Conservation (phyloP, 1,140 invertebrate genomes). For the Hyles euphorbiae region DNA sequence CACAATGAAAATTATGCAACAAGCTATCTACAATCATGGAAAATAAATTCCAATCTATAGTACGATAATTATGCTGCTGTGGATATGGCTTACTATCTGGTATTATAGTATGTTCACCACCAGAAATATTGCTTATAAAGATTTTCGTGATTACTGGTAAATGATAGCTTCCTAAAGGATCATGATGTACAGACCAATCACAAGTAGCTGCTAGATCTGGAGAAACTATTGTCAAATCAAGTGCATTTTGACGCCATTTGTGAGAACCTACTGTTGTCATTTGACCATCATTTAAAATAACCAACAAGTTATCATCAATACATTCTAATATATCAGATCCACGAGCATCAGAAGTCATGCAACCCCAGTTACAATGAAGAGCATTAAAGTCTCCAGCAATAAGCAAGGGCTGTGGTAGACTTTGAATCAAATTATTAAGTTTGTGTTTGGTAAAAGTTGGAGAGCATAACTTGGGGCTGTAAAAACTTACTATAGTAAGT, state of each 20-base stretch:
- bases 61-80: too few species aligned
- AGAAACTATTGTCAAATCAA: constrained; percentile 23
- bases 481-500: constrained; percentile 12
- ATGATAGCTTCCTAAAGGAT: constrained; percentile 24
- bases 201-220: constrained; percentile 11
- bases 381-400: constrained; percentile 28
- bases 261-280: constrained; percentile 21
- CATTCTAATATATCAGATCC: constrained; percentile 18
- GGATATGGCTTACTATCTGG: too few species aligned
- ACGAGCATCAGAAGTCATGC: constrained; percentile 8
- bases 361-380: constrained; percentile 20
- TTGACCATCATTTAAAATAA: constrained; percentile 22
- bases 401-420: constrained; percentile 20
- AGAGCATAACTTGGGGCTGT: constrained; percentile 11
- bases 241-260: constrained; percentile 19
- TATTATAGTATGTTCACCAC: too few species aligned
- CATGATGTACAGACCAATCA: constrained; percentile 19
- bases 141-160: neutral
- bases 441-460: constrained; percentile 17
- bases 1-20: too few species aligned
- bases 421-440: constrained; percentile 17
- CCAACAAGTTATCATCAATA: constrained; percentile 20
- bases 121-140: too few species aligned
- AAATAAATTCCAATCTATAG: too few species aligned
- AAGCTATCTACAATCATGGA: too few species aligned